Percentiles rank a stretch among this genome's conserved stretches.
Evolutionary conservation across 2,113 vertebrate species (phyloP).

Genomic region (Tonatia bakeri): DNA sequence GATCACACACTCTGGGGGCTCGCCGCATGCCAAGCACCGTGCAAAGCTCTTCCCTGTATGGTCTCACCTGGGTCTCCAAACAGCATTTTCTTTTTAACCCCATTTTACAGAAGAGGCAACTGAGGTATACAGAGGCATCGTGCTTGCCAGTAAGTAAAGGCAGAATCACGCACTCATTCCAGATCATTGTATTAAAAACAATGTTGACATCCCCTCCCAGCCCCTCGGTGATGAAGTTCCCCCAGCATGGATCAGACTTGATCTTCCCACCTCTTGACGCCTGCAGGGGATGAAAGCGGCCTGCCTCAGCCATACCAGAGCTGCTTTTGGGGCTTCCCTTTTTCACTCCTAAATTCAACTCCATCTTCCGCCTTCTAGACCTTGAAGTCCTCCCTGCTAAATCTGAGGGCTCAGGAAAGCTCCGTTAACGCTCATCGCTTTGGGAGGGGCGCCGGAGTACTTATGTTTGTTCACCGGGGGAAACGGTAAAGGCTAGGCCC

Average conservation of each 20-base stretch:
- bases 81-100: background rate
- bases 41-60: background rate
- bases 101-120: background rate
- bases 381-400: background rate
- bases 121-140: background rate
- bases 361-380: background rate
- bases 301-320: background rate
- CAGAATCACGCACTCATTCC: background rate
- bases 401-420: background rate
- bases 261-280: background rate
- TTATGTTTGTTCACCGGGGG: background rate
- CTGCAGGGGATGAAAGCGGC: background rate
- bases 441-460: background rate
- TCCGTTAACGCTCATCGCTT: background rate
- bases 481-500: background rate
- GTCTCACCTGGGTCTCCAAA: background rate
- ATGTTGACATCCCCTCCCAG: no score
- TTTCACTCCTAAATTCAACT: background rate
- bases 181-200: background rate
- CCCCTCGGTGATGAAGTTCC: background rate
- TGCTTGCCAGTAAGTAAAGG: background rate
- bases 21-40: background rate
- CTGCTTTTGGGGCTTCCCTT: background rate
- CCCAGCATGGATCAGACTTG: background rate
- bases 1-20: background rate